Evolutionary conservation across 2,113 vertebrate genomes (phyloP).

Genomic region (Spilogale gracilis): DNA sequence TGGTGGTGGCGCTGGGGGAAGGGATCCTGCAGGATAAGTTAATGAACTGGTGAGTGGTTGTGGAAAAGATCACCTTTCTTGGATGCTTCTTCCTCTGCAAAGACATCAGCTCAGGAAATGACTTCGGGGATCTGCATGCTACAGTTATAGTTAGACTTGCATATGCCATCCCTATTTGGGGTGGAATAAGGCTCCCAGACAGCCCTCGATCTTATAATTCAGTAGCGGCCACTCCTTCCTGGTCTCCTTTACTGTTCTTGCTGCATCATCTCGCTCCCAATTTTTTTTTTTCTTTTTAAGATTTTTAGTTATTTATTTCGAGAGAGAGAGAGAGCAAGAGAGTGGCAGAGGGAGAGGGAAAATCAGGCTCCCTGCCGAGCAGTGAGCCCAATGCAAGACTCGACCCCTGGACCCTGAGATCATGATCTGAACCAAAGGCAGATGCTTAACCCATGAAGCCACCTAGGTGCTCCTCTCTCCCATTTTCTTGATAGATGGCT

Average conservation of each 20-base stretch:
- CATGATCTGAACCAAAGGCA: too few relatives aligned
- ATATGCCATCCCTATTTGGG: neutral
- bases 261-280: neutral
- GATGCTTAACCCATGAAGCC: too few relatives aligned
- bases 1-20: neutral
- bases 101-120: conserved; percentile 32
- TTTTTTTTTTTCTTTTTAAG: neutral
- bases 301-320: neutral
- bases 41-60: neutral
- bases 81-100: neutral
- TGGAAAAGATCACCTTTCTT: neutral
- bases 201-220: neutral
- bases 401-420: too few relatives aligned
- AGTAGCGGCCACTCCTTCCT: neutral
- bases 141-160: neutral
- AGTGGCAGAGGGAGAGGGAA: neutral
- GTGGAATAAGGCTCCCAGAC: neutral
- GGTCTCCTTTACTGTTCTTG: accelerated
- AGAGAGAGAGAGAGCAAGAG: neutral
- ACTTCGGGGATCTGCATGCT: conserved; percentile 35
- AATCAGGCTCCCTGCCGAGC: neutral
- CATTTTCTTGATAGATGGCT: neutral
- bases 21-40: neutral
- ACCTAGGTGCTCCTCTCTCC: too few relatives aligned
- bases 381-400: neutral